Evolutionary conservation across 2,797 vertebrate species (phyloP), one percentile per base, ranked within the genome.

Genomic region (Tragopan temminckii): DNA sequence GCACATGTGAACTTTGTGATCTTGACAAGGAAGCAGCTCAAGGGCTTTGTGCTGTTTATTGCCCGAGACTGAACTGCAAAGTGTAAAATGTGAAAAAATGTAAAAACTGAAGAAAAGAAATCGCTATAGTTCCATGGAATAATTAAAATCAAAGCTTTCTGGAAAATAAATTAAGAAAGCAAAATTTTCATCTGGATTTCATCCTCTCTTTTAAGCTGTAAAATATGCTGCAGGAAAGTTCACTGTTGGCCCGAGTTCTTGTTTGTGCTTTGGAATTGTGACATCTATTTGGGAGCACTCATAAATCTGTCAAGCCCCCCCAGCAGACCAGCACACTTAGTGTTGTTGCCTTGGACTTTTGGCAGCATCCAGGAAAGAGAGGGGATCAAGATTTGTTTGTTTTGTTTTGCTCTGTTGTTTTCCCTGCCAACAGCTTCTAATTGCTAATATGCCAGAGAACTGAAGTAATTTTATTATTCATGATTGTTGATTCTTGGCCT

Each of bases 261-360:
- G 38, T 95, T 95, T 94, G 52, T 86, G 59, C 46, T 83, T 96
- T 80, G 86, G 72, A 88, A 94, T 90, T 48, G 53, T 94, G 91
- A 80, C 69, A 77, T 80, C 38, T 76, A 36, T 89, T 91, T 93
- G 63, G 91, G 94, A 97, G 43, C 55, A 25, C 38, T 91, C 78
- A 77, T 96, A 95, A 97, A 97, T 97, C 94, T 97, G 80, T 96
- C 96, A 94, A 74, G 77, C 31, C 45, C 80, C 50, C 76, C 38
- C 43, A 91, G 43, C 91, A 90, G 23, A 93, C 35, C 45, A 80
- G 81, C 79, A 89, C 75, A 42, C n/a, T 82, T 74, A 76, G 8
- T 88, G 59, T 48, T 91, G 89, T 92, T 96, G 95, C 94, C 93
- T 97, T 95, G 92, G 92, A 92, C 94, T 94, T 96, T 59, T 96